Percentiles rank a stretch among this genome's conserved stretches.
Conservation (phyloP, 2,113 vertebrate species). For the Madoqua kirkii region DNA sequence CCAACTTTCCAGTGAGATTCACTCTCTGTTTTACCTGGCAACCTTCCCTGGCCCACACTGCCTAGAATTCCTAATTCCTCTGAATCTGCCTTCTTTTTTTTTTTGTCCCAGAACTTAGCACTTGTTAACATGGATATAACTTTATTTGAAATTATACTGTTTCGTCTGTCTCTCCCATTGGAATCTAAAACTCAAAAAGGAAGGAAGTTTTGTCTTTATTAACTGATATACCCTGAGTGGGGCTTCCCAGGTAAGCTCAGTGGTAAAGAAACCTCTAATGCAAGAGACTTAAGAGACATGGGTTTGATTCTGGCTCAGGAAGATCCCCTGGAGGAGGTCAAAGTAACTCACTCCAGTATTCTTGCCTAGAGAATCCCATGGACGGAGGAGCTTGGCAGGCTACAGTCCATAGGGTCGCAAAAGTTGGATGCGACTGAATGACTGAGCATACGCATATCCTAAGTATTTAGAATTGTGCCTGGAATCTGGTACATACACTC, state of each 20-base stretch:
- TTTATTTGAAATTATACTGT: not conserved
- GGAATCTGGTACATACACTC: not conserved
- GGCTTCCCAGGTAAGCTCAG: not conserved
- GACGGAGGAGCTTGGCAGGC: not conserved
- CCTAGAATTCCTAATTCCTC: not conserved
- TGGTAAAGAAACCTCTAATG: not conserved
- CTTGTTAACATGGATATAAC: not conserved
- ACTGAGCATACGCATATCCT: not conserved
- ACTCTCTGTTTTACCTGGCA: not conserved
- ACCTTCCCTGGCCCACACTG: not conserved
- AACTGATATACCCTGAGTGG: not conserved
- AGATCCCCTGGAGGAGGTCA: not conserved
- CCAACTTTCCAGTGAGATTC: not conserved
- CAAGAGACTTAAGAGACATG: not conserved
- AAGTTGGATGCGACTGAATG: not conserved
- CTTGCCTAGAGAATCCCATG: not conserved
- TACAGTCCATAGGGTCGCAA: not conserved
- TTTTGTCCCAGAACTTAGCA: not conserved
- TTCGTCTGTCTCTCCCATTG: not conserved
- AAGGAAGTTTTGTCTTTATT: not conserved
- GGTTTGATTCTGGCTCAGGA: not conserved
- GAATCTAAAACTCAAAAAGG: not conserved
- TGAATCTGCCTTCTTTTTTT: not conserved
- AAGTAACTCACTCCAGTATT: not conserved
- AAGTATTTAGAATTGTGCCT: not conserved